Conservation (phyloP, 2,113 vertebrate genomes). For the Phyllostomus discolor region DNA sequence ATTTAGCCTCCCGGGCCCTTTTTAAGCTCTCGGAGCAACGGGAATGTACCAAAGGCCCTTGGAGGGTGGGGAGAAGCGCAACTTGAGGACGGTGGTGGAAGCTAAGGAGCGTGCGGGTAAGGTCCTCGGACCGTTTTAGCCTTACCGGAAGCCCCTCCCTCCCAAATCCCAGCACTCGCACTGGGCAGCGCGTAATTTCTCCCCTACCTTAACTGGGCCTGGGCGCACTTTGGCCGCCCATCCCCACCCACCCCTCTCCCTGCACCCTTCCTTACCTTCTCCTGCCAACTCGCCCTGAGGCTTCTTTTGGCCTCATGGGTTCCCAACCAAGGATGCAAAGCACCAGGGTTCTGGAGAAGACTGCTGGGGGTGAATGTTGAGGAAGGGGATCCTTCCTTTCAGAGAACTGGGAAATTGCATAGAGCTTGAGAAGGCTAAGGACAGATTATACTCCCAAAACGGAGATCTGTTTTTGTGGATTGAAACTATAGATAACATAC, state of each 20-base stretch:
- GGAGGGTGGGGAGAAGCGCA: slow-evolving; percentile 38
- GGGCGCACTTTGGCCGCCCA: neutral
- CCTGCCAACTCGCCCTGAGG: rapidly evolving
- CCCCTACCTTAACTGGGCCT: rapidly evolving
- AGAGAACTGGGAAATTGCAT: neutral
- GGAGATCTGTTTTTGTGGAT: neutral
- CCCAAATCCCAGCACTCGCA: rapidly evolving
- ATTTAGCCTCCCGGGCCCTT: slow-evolving; percentile 19
- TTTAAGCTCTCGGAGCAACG: slow-evolving; percentile 75
- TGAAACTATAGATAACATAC: neutral
- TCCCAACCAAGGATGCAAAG: rapidly evolving
- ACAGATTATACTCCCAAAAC: neutral
- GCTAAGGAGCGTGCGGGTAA: neutral
- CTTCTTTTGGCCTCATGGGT: rapidly evolving
- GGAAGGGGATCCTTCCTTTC: neutral
- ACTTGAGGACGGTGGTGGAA: neutral
- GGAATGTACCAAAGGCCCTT: slow-evolving; percentile 76
- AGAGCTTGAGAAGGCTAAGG: neutral
- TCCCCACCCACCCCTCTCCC: too few relatives aligned
- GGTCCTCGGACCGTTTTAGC: rapidly evolving
- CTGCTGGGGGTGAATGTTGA: too few relatives aligned
- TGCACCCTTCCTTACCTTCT: neutral
- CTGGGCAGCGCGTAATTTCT: neutral
- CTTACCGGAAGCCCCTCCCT: neutral
- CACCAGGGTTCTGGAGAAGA: neutral